phyloP scores from a whole-genome alignment of 2,113 vertebrate genomes.

The Ancistrus triradiatus region DNA sequence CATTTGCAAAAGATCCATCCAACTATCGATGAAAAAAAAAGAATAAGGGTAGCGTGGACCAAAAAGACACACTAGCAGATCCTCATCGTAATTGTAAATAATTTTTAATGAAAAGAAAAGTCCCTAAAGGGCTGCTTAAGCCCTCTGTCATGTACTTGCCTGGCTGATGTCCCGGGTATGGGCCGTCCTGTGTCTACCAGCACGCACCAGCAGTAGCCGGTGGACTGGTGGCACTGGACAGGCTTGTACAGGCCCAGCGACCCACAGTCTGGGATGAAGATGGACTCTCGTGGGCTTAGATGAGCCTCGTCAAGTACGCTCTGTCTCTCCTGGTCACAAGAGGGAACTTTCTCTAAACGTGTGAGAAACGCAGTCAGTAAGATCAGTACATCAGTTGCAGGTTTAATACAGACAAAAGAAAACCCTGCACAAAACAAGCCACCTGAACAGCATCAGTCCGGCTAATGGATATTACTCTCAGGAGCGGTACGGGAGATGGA shows the following conservation, averaged over 20 bases:
- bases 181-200: slow-evolving; percentile 92
- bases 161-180: slow-evolving; percentile 90
- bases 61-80: not conserved
- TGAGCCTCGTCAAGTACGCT: slow-evolving; percentile 84
- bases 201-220: slow-evolving; percentile 98
- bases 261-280: slow-evolving; percentile 93
- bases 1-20: slow-evolving; percentile 15
- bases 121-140: not conserved
- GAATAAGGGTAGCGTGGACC: not conserved
- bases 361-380: slow-evolving; percentile 62
- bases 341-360: slow-evolving; percentile 91
- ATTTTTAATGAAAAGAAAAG: too few relatives aligned
- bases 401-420: too few relatives aligned
- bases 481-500: too few relatives aligned
- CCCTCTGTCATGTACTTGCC: slow-evolving; percentile 66
- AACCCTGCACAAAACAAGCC: too few relatives aligned
- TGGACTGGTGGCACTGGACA: slow-evolving; percentile 97
- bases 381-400: too few relatives aligned
- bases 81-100: too few relatives aligned
- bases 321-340: slow-evolving; percentile 96
- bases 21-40: not conserved
- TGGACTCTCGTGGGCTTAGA: slow-evolving; percentile 82
- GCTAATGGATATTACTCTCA: too few relatives aligned
- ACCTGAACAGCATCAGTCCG: too few relatives aligned
- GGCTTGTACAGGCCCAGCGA: slow-evolving; percentile 86